phyloP scores from a whole-genome alignment of 2,797 vertebrate species.

The Vipera latastei region DNA sequence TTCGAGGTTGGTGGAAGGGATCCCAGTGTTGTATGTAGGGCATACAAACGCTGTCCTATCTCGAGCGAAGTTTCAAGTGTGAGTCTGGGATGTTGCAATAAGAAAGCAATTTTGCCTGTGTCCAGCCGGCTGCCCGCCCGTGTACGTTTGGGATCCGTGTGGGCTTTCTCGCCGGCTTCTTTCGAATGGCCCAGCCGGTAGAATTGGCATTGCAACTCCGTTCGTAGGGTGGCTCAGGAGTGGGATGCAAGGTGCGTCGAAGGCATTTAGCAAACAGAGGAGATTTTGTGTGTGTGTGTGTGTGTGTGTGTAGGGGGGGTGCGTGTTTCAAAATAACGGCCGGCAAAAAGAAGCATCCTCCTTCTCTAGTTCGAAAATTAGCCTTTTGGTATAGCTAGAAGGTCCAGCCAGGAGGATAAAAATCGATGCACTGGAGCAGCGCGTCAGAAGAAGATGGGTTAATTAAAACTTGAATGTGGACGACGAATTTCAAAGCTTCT shows the following conservation, averaged over 20 bases:
- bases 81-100: too few relatives aligned
- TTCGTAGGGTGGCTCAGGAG: background rate
- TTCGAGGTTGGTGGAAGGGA: background rate
- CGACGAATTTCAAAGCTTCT: background rate
- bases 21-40: fast-evolving
- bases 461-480: background rate
- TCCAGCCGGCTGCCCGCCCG: background rate
- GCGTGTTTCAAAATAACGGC: background rate
- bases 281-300: background rate
- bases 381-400: background rate
- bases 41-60: fast-evolving
- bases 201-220: background rate
- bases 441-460: conserved; percentile 15
- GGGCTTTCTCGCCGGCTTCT: background rate
- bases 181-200: background rate
- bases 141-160: background rate
- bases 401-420: background rate
- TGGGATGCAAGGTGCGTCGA: background rate
- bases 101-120: background rate
- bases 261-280: background rate
- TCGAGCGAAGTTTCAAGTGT: background rate
- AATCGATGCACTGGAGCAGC: background rate
- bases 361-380: background rate
- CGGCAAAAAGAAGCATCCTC: background rate
- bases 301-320: fast-evolving